phyloP scores from a whole-genome alignment of 2,888 invertebrate genomes.

The Pachliopta kotzebuea region DNA sequence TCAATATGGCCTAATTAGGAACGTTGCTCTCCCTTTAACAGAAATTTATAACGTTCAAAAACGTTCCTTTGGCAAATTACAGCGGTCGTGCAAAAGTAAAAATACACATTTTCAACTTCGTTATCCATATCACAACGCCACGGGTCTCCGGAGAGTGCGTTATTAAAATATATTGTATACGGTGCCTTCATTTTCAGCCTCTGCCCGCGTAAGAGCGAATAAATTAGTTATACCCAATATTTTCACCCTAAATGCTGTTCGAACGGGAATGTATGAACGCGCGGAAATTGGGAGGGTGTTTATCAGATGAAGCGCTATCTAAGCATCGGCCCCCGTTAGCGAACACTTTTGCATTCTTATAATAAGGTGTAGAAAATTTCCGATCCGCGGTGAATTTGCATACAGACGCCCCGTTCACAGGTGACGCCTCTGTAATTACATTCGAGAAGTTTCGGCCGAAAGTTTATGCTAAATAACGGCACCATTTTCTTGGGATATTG shows the following conservation, averaged over 20 bases:
- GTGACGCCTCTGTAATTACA: slow-evolving; percentile 75
- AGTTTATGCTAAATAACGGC: slow-evolving; percentile 64
- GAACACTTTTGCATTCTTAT: slow-evolving; percentile 63
- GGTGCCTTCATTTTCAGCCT: slow-evolving; percentile 57
- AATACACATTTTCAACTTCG: slow-evolving; percentile 68
- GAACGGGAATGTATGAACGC: slow-evolving; percentile 61
- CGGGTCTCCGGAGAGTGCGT: slow-evolving; percentile 65
- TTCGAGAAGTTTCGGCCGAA: slow-evolving; percentile 62
- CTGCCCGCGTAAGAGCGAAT: slow-evolving; percentile 56
- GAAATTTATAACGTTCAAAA: slow-evolving; percentile 46
- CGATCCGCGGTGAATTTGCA: slow-evolving; percentile 63
- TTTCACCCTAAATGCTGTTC: slow-evolving; percentile 74
- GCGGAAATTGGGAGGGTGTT: slow-evolving; percentile 73
- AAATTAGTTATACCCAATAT: slow-evolving; percentile 75
- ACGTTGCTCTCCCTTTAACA: slow-evolving; percentile 38
- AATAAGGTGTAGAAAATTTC: slow-evolving; percentile 72
- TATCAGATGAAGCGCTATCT: slow-evolving; percentile 70
- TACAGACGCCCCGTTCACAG: slow-evolving; percentile 66
- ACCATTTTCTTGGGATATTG: slow-evolving; percentile 42
- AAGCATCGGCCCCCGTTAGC: slow-evolving; percentile 47
- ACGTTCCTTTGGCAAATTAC: slow-evolving; percentile 51
- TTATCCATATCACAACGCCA: slow-evolving; percentile 63
- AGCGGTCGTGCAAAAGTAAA: slow-evolving; percentile 63
- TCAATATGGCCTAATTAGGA: slow-evolving; percentile 18
- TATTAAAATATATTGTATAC: slow-evolving; percentile 78